Evolutionary conservation across 2,888 invertebrate genomes (phyloP), one percentile per base, ranked within the genome.

Genomic region (Teinopalpus imperialis): DNA sequence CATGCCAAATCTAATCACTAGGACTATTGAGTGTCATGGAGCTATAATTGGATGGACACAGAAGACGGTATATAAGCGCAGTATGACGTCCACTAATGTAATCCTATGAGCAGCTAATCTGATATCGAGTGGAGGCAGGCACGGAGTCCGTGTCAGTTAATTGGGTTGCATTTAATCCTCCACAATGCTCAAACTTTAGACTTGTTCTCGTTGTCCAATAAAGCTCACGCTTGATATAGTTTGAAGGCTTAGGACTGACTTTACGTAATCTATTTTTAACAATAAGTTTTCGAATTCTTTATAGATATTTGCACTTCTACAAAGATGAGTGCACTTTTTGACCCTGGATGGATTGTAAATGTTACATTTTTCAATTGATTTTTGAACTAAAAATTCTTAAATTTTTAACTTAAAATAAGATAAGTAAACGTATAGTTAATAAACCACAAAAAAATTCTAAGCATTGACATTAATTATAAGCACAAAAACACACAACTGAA

Each of bases 81-180:
- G 65, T 65, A 69, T 75, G 73, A 72, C 71, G 74, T 71, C 65
- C 73, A 71, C 65, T 72, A 83, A 83, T 83, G 77, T 81, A 85
- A 86, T 85, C 76, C 74, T 64, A 73, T 61, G 63, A 70, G 72
- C 63, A 73, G 70, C 80, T 86, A 85, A 85, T 85, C 81, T 82
- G 81, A 85, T 85, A 86, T 81, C 74, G 80, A 78, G 65, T 57
- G 66, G 68, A 67, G 65, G 57, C 77, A 75, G 77, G 71, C 80
- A 69, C 74, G 72, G 74, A 74, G 74, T 76, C 69, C 61, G 63
- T 68, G 66, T 69, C 59, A 63, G 70, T 76, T 86, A 82, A 86
- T 85, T 87, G 82, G 73, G 81, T 86, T 82, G 72, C 73, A 69
- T 75, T 80, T 83, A 86, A 85, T 85, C 82, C 77, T 36, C 61